Conservation (phyloP, 2,113 vertebrate species). For the Chaetorhynchus papuensis region DNA sequence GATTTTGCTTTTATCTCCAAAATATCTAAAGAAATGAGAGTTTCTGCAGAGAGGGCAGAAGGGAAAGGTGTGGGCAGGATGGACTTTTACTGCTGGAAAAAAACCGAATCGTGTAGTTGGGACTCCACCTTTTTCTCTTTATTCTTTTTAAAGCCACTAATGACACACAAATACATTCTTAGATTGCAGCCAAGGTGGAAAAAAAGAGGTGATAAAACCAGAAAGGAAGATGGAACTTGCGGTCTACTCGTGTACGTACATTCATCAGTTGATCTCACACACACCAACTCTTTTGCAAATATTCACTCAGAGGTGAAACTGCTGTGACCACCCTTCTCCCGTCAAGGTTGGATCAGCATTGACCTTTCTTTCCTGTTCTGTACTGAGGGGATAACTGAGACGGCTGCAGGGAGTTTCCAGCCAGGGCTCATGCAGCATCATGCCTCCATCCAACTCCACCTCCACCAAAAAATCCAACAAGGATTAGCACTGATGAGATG, state of each 20-base stretch:
- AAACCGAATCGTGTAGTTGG: not conserved
- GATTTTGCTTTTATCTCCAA: not conserved
- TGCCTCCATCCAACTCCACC: not conserved
- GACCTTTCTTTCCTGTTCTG: not conserved
- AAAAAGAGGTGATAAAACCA: slow-evolving; percentile 14
- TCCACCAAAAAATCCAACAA: not conserved
- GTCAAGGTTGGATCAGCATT: not conserved
- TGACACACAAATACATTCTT: slow-evolving; percentile 42
- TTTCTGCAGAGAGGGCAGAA: not conserved
- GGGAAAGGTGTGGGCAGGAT: slow-evolving; percentile 26
- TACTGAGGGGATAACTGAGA: not conserved
- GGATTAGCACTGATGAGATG: not conserved
- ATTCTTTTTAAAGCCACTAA: not conserved
- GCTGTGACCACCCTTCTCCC: not conserved
- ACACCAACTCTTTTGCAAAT: not conserved
- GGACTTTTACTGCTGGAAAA: slow-evolving; percentile 40
- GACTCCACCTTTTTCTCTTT: not conserved
- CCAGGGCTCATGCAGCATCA: not conserved
- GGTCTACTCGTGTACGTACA: not conserved
- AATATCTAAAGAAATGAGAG: not conserved
- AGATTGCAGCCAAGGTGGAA: slow-evolving; percentile 59
- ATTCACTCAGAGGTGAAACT: not conserved
- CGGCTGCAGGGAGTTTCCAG: slow-evolving; percentile 20
- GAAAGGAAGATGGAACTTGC: slow-evolving; percentile 58
- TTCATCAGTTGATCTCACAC: not conserved